Evolutionary conservation across 1,140 invertebrate species (phyloP).

Genomic region (Drosophila sucinea): DNA sequence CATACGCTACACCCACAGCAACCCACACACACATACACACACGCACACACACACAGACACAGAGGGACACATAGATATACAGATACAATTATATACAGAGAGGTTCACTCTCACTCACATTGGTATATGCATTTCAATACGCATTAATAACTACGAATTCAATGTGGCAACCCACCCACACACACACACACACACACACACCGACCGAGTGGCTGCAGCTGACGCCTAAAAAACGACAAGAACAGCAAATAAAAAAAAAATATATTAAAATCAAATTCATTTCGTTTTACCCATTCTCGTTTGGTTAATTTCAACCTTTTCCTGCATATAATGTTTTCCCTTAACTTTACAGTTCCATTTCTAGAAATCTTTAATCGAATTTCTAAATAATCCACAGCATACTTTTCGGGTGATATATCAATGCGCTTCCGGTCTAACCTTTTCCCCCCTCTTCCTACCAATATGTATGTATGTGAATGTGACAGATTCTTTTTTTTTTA

Average conservation of each 20-base stretch:
- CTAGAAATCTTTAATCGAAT: constrained; percentile 4
- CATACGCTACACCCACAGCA: constrained; percentile 4
- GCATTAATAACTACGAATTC: constrained; percentile 79
- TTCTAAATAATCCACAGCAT: constrained; percentile 16
- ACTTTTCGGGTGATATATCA: constrained; percentile 16
- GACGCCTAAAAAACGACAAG: constrained; percentile 77
- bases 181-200: constrained; percentile 28
- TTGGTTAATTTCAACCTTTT: constrained; percentile 68
- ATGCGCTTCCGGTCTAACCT: not conserved
- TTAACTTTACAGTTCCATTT: constrained; percentile 8
- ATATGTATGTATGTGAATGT: too few species aligned
- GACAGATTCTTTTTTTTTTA: not conserved
- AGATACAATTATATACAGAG: constrained; percentile 24
- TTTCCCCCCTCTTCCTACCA: too few species aligned
- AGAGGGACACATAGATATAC: constrained; percentile 13
- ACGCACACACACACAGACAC: constrained; percentile 20
- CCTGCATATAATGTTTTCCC: constrained; percentile 4
- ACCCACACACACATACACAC: constrained; percentile 14
- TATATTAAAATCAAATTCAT: constrained; percentile 75
- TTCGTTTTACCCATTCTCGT: constrained; percentile 50
- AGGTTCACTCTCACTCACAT: constrained; percentile 50
- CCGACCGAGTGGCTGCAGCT: constrained; percentile 50
- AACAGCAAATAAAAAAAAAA: constrained; percentile 33
- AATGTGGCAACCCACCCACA: constrained; percentile 58
- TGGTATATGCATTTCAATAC: constrained; percentile 69